These are phyloP conservation scores for Synergus gifuensis DNA, from an alignment of 2,888 invertebrate species.

Conservation along the genomic window DNA sequence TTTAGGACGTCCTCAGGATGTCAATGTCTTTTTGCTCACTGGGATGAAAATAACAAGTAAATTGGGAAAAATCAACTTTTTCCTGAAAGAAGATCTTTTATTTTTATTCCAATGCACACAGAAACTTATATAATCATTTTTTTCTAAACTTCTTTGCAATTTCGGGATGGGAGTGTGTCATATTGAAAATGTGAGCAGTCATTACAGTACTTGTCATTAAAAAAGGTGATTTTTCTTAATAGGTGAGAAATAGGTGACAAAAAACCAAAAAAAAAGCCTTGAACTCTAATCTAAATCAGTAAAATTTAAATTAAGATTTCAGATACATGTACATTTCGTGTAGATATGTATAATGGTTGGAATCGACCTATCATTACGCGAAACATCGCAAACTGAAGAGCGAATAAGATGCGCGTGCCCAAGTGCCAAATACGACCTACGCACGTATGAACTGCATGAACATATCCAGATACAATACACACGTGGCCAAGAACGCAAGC, in stretches of 20 bases:
- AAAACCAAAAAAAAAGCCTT: too few species aligned
- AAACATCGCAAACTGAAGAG: slow-evolving; percentile 51
- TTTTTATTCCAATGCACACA: not conserved
- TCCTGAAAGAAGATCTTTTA: not conserved
- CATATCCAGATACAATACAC: slow-evolving; percentile 62
- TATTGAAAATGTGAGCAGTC: too few species aligned
- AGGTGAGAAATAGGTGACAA: too few species aligned
- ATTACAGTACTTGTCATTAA: too few species aligned
- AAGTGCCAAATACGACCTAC: slow-evolving; percentile 72
- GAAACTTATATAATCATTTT: too few species aligned
- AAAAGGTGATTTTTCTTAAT: too few species aligned
- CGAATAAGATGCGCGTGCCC: slow-evolving; percentile 72
- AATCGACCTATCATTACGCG: slow-evolving; percentile 37
- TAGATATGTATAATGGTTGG: slow-evolving; percentile 1
- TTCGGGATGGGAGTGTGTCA: too few species aligned
- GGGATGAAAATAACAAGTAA: not conserved
- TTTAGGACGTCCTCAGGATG: too few species aligned
- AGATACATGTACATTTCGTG: not conserved
- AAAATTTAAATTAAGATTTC: too few species aligned
- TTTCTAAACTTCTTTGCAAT: too few species aligned
- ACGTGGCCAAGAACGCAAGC: slow-evolving; percentile 68
- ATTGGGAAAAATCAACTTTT: not conserved
- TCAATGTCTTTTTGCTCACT: too few species aligned
- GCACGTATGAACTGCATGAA: slow-evolving; percentile 61
- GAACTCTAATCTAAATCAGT: too few species aligned